A percentile compares a stretch with the other conserved stretches of the same genome.
Evolutionary conservation across 1,140 invertebrate genomes (phyloP).

Genomic region (Eueides isabella): DNA sequence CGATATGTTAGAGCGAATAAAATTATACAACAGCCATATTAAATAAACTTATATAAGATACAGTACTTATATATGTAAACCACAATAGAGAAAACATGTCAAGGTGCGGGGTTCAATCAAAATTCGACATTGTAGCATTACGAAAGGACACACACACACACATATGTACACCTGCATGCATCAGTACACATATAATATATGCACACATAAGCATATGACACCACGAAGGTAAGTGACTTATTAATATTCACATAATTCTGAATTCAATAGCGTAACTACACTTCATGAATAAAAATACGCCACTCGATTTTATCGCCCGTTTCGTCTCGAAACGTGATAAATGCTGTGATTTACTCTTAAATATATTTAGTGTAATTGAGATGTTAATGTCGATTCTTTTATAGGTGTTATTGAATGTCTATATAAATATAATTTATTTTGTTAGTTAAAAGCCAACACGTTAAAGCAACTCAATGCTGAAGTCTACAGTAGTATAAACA

Average conservation of each 20-base stretch:
- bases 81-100: not conserved
- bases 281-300: constrained; percentile 35
- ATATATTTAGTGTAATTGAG: constrained; percentile 18
- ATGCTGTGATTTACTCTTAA: constrained; percentile 10
- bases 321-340: constrained; percentile 19
- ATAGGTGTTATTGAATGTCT: not conserved
- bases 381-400: constrained; percentile 15
- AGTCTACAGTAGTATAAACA: not conserved
- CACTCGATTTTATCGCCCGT: constrained; percentile 18
- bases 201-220: not conserved
- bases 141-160: constrained; percentile 21
- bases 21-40: not conserved
- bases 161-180: not conserved
- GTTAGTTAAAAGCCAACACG: constrained; percentile 5
- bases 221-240: constrained; percentile 24
- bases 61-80: not conserved
- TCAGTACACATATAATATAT: not conserved
- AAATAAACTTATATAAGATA: not conserved
- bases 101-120: constrained; percentile 12
- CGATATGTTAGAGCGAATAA: not conserved
- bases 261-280: constrained; percentile 40
- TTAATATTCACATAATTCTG: constrained; percentile 38
- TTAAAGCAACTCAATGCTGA: not conserved
- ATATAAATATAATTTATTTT: not conserved
- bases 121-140: constrained; percentile 22